phyloP scores from a whole-genome alignment of 2,113 vertebrate genomes.

The Gymnocephalus cernua region DNA sequence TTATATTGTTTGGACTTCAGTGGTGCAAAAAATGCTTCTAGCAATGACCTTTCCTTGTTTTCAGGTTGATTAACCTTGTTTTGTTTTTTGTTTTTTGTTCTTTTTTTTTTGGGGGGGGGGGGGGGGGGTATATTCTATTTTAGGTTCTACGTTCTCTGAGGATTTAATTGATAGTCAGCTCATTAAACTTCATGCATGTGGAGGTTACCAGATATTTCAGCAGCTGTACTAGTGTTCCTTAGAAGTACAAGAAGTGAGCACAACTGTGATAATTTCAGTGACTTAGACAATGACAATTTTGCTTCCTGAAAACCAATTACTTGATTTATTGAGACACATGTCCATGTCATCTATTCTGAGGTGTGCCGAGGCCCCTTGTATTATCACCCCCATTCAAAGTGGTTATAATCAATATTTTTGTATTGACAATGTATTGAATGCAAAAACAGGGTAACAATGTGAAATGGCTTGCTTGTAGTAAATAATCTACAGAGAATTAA shows the following conservation, averaged over 20 bases:
- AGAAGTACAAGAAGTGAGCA: neutral
- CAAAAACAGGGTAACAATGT: neutral
- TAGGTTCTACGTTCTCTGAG: neutral
- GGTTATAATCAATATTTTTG: neutral
- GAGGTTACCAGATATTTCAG: conserved; percentile 1
- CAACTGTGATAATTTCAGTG: neutral
- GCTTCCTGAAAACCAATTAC: neutral
- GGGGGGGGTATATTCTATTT: conserved; percentile 16
- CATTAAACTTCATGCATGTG: neutral
- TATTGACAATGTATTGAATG: neutral
- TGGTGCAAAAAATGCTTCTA: conserved; percentile 25
- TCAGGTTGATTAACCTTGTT: conserved; percentile 5
- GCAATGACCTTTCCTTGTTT: conserved; percentile 37
- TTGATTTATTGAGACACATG: neutral
- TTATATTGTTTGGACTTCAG: conserved; percentile 13
- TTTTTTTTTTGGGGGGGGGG: too few relatives aligned
- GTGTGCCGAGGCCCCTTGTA: too few relatives aligned
- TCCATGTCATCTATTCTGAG: too few relatives aligned
- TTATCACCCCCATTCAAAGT: neutral
- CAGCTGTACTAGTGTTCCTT: neutral
- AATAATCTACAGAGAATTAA: neutral
- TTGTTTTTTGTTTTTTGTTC: neutral
- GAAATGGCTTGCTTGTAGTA: neutral
- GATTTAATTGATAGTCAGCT: conserved; percentile 17
- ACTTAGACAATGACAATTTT: neutral